Evolutionary conservation across 2,888 invertebrate genomes (phyloP), one percentile per base, ranked within the genome.

Genomic region (Hirtodrosophila trivittata): DNA sequence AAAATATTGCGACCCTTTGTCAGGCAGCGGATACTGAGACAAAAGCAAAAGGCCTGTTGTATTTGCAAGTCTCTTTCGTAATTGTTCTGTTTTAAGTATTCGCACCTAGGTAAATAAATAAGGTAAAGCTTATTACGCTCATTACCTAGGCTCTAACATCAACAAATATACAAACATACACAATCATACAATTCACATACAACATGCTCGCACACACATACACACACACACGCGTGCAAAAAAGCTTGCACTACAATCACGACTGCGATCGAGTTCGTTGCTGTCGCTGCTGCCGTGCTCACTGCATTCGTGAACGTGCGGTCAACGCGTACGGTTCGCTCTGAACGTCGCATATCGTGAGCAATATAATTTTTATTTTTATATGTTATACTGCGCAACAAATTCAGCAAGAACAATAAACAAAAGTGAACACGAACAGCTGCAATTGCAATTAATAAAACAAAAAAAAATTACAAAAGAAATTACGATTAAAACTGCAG

Each of bases 351-450:
- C n/a, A n/a, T n/a, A n/a, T 9, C 30, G 32, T 10, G 28, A 28
- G 13, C 7, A 8, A 16, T n/a, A 30, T n/a, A 39, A 21, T 49
- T 12, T 7, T 9, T 21, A 28, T 62, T n/a, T 45, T 45, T 49
- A 13, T 5, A 10, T 25, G 21, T 33, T 6, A 21, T n/a, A 35
- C 7, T 38, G 26, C 45, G 47, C 43, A 63, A 58, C 37, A 50
- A 13, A n/a, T 42, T 16, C 35, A 39, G n/a, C 18, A 21, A 5
- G 18, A 21, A 3, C 16, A 47, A 37, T 25, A 70, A 62, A 64
- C 42, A 76, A 75, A 59, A 42, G 56, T 71, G 55, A 67, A 62
- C 60, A 35, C 35, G 50, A 77, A 77, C 47, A 75, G 55, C 45
- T 75, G 62, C 37, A 42, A n/a, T 54, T 63, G 45, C 25, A 43